These are phyloP conservation scores for Spizaetus ornatus DNA, from an alignment of 2,113 vertebrate species.

Conservation along the genomic window DNA sequence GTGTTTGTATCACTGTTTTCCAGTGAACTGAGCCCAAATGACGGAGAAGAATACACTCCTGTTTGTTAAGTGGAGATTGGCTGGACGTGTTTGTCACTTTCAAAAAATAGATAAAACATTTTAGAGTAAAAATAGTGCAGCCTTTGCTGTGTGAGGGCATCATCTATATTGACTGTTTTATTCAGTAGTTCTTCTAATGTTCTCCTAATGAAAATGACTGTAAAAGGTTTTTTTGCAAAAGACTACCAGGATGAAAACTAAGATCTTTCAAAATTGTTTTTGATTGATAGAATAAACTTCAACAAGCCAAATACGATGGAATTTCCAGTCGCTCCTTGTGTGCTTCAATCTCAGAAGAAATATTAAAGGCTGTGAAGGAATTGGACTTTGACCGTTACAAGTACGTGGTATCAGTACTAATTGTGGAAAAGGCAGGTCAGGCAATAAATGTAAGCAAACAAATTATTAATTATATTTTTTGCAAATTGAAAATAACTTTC, in stretches of 20 bases:
- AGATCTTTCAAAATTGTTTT: conserved; percentile 25
- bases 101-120: background rate
- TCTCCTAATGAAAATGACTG: background rate
- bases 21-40: background rate
- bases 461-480: background rate
- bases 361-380: conserved; percentile 68
- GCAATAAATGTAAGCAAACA: conserved; percentile 70
- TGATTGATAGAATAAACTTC: conserved; percentile 67
- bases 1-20: background rate
- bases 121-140: background rate
- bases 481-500: background rate
- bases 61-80: background rate
- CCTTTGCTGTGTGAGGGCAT: background rate
- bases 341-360: conserved; percentile 68
- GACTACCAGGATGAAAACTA: background rate
- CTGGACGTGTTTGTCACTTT: background rate
- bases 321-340: conserved; percentile 52
- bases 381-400: conserved; percentile 71
- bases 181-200: background rate
- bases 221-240: background rate
- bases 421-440: conserved; percentile 74
- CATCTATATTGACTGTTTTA: background rate
- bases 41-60: background rate
- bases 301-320: conserved; percentile 51
- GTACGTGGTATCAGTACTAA: conserved; percentile 69